Percentiles rank a stretch among this genome's conserved stretches.
These are phyloP conservation scores for Phymastichus coffea DNA, from an alignment of 1,140 invertebrate genomes.

Conservation along the genomic window DNA sequence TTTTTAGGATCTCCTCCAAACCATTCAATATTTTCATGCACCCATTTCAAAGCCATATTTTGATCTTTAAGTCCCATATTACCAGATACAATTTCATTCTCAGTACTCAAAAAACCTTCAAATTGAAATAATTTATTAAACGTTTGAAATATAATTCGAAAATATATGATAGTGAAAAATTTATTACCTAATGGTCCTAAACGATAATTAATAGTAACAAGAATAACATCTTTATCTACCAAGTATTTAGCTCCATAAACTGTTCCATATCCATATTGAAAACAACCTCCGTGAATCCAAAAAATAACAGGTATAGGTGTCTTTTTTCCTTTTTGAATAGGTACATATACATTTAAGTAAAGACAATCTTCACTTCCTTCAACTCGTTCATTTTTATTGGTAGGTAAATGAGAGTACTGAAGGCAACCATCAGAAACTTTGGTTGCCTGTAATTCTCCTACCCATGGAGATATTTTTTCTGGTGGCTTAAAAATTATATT, in stretches of 20 bases:
- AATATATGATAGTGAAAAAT: neutral
- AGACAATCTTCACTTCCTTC: conserved; percentile 60
- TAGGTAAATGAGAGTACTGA: conserved; percentile 43
- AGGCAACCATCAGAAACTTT: conserved; percentile 47
- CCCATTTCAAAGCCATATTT: conserved; percentile 61
- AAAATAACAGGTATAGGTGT: conserved; percentile 42
- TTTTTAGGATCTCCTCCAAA: conserved; percentile 59
- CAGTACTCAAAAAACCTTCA: conserved; percentile 60
- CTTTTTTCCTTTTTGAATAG: conserved; percentile 32
- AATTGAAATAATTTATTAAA: neutral
- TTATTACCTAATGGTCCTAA: conserved; percentile 59
- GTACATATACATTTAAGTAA: conserved; percentile 63
- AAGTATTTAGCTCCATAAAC: conserved; percentile 60
- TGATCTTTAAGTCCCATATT: conserved; percentile 68
- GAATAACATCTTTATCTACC: conserved; percentile 62
- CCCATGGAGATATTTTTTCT: conserved; percentile 46
- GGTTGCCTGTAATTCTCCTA: conserved; percentile 49
- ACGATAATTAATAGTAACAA: conserved; percentile 68
- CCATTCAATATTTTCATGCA: conserved; percentile 58
- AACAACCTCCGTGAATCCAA: conserved; percentile 50
- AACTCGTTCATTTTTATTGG: conserved; percentile 35
- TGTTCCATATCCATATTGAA: conserved; percentile 51
- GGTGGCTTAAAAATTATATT: conserved; percentile 50
- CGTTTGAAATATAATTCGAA: neutral
- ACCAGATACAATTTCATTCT: conserved; percentile 58